A percentile compares a stretch with the other conserved stretches of the same genome.
These are phyloP conservation scores for Lepus townsendii DNA, from an alignment of 2,797 vertebrate species.

Conservation along the genomic window DNA sequence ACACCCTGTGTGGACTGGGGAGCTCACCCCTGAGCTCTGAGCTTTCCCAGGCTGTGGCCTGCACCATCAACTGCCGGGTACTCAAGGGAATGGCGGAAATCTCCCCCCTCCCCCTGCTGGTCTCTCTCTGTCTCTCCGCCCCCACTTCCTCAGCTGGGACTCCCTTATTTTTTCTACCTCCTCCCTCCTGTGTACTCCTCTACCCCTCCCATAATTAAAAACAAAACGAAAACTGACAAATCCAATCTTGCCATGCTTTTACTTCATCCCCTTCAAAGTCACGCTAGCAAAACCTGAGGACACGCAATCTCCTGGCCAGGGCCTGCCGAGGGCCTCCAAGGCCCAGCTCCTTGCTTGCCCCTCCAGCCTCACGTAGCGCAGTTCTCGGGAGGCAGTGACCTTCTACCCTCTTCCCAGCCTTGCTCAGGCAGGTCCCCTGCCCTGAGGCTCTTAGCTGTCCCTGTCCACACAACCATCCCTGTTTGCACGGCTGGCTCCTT, in stretches of 20 bases:
- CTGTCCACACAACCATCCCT: not conserved
- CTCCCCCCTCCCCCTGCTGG: not conserved
- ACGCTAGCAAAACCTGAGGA: not conserved
- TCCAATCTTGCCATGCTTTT: not conserved
- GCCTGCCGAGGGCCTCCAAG: not conserved
- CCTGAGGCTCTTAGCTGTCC: fast-evolving
- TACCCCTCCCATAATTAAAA: not conserved
- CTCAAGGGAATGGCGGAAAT: not conserved
- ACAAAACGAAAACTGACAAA: not conserved
- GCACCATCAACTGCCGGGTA: not conserved
- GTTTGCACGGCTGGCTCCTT: not conserved
- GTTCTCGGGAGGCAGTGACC: too few relatives aligned
- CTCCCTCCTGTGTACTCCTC: not conserved
- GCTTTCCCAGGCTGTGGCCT: not conserved
- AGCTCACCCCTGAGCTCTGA: fast-evolving
- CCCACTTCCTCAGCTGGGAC: not conserved
- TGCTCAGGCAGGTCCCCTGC: not conserved
- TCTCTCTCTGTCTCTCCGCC: not conserved
- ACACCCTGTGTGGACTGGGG: fast-evolving
- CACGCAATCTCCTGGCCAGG: not conserved
- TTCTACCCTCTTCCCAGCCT: not conserved
- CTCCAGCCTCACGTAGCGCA: not conserved
- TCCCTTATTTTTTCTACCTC: not conserved
- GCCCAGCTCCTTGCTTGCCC: not conserved
- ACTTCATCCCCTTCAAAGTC: not conserved